Evolutionary conservation across 1,140 invertebrate species (phyloP), one percentile per base, ranked within the genome.

Genomic region (Palaemon carinicauda): DNA sequence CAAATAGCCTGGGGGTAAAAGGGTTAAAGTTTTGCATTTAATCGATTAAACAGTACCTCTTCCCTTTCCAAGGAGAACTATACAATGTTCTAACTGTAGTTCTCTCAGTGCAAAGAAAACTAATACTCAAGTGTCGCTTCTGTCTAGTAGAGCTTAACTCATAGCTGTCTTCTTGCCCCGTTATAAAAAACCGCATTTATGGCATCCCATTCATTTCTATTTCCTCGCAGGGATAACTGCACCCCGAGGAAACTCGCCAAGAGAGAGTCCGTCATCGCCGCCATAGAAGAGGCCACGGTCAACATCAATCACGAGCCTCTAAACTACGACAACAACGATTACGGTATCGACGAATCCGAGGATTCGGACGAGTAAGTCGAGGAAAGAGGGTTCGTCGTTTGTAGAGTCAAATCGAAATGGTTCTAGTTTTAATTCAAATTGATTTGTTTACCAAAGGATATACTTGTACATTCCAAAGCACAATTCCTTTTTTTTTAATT

Each of bases 271-370:
- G 65, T 82, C n/a, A 69, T 82, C 14, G 65, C 65, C 3, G 10
- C 71, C 2, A 31, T 82, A 52, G 81, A 82, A 7, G 81, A 82
- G 65, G 56, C 19, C 60, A 17, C 69, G n/a, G 31, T 52, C 31
- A 53, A 56, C 53, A 53, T 24, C 19, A 41, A 65, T 69, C 33
- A 65, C 51, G n/a, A 50, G 15, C 10, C 50, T 71, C 31, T 65
- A 24, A 71, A 65, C 51, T 82, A 71, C 56, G 50, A 71, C 53
- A 31, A 82, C 41, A 29, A 82, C 29, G 81, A 82, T 10, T 82
- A 82, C 81, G 81, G 81, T 29, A 65, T 53, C 31, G 71, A 82
- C 15, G 81, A 82, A 3, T 69, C 60, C 9, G 60, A 69, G n/a
- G 60, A 69, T 69, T 69, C 60, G 14, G 60, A 69, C 60, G 29